Evolutionary conservation across 2,113 vertebrate genomes (phyloP).

Genomic region (Phocoena phocoena): DNA sequence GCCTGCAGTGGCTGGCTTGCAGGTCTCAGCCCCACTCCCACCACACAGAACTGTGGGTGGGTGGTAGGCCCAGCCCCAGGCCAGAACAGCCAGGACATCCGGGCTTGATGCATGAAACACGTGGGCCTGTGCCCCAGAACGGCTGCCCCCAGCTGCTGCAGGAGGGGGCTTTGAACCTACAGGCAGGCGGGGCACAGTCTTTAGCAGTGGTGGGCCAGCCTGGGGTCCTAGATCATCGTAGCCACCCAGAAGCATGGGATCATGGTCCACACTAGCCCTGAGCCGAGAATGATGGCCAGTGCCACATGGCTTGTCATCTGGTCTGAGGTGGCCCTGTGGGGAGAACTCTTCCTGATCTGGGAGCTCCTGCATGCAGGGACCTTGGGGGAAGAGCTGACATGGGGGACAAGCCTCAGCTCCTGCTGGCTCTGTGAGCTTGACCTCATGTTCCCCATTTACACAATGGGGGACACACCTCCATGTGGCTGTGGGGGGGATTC

Average conservation of each 20-base stretch:
- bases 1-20: neutral
- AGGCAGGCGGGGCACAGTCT: neutral
- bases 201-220: neutral
- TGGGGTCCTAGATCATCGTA: neutral
- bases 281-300: neutral
- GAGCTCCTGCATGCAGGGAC: neutral
- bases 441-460: neutral
- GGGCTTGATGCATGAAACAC: neutral
- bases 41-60: neutral
- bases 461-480: neutral
- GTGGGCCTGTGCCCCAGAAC: neutral
- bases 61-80: neutral
- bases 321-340: neutral
- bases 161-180: neutral
- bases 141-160: neutral
- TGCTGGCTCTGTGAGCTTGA: neutral
- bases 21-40: neutral
- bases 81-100: neutral
- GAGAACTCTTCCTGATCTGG: neutral
- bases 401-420: neutral
- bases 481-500: neutral
- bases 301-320: too few species aligned
- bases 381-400: neutral
- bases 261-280: neutral
- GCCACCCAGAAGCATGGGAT: neutral